Conservation (phyloP, 2,888 invertebrate species). For the Papilio demoleus region DNA sequence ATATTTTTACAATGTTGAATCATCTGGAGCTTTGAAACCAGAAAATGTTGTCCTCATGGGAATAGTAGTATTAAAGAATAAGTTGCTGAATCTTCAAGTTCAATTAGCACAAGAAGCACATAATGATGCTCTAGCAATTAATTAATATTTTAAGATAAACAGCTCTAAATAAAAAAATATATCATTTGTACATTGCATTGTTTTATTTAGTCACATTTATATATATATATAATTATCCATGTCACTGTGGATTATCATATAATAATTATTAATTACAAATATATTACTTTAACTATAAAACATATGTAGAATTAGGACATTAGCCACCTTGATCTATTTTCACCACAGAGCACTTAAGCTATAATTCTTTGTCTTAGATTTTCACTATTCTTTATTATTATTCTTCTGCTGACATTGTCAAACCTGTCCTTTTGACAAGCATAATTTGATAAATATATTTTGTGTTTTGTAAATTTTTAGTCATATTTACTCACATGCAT, state of each 20-base stretch:
- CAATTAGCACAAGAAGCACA: constrained; percentile 94
- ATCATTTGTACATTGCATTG: neutral
- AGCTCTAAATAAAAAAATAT: constrained; percentile 19
- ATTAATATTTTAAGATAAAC: constrained; percentile 59
- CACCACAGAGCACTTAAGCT: too few species aligned
- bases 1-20: constrained; percentile 98
- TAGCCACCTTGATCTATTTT: too few species aligned
- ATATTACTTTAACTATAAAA: too few species aligned
- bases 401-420: constrained; percentile 9
- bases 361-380: too few species aligned
- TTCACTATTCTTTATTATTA: too few species aligned
- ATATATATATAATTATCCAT: too few species aligned
- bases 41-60: constrained; percentile 99
- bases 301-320: too few species aligned
- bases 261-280: too few species aligned
- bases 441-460: constrained; percentile 10
- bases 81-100: constrained; percentile 97
- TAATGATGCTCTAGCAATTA: constrained; percentile 91
- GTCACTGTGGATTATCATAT: too few species aligned
- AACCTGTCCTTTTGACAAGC: constrained; percentile 29
- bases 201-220: neutral
- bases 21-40: constrained; percentile 96
- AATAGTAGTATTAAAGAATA: constrained; percentile 95
- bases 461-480: constrained; percentile 32
- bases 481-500: constrained; percentile 22